Evolutionary conservation across 2,113 vertebrate species (phyloP).

Genomic region (Natator depressus): DNA sequence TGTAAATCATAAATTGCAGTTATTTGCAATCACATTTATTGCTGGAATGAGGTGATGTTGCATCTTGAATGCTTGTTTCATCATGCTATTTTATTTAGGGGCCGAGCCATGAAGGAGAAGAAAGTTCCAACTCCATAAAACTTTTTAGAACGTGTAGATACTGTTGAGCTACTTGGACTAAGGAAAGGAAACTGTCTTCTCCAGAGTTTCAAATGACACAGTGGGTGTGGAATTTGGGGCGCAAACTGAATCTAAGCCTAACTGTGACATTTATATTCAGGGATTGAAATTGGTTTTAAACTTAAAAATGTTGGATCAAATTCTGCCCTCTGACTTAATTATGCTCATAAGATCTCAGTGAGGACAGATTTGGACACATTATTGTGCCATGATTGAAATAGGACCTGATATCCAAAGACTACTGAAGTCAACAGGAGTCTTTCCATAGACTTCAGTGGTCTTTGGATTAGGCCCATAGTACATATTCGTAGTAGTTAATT

Average conservation of each 20-base stretch:
- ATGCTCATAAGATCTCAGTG: too few species aligned
- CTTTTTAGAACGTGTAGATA: neutral
- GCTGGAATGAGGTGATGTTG: slow-evolving; percentile 44
- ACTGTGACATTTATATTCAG: neutral
- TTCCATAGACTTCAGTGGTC: neutral
- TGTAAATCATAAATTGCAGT: slow-evolving; percentile 72
- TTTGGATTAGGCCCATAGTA: neutral
- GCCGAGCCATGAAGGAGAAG: slow-evolving; percentile 49
- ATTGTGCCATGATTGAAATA: neutral
- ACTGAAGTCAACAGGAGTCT: neutral
- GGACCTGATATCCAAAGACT: neutral
- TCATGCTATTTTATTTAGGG: slow-evolving; percentile 69
- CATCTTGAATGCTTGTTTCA: slow-evolving; percentile 58
- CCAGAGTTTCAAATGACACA: neutral
- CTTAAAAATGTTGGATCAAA: neutral
- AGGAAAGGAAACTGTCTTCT: slow-evolving; percentile 34
- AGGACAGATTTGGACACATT: neutral
- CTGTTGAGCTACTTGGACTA: slow-evolving; percentile 23
- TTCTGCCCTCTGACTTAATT: neutral
- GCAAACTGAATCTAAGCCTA: neutral
- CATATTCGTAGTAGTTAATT: neutral
- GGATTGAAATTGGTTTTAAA: neutral
- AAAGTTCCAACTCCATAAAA: neutral
- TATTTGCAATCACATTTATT: slow-evolving; percentile 68
- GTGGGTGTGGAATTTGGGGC: neutral